Percentiles rank a stretch among this genome's conserved stretches.
These are phyloP conservation scores for Scaptomyza caliginosa DNA, from an alignment of 2,888 invertebrate species.

Conservation along the genomic window DNA sequence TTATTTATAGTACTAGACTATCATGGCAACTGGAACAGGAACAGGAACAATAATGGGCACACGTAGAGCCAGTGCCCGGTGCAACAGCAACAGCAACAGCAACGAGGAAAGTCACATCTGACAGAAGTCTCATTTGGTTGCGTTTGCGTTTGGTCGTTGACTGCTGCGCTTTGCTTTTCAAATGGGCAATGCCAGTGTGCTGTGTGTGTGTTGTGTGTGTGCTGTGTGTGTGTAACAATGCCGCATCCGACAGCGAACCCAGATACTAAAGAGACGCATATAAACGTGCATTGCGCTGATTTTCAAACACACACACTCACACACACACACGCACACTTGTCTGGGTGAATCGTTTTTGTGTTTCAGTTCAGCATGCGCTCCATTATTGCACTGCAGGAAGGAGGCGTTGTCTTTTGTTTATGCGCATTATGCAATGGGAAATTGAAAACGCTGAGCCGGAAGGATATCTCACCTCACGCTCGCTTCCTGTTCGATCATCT, in stretches of 20 bases:
- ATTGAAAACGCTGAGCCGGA: constrained; percentile 48
- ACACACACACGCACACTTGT: not conserved
- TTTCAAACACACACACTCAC: constrained; percentile 14
- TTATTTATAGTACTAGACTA: constrained; percentile 4
- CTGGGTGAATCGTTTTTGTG: not conserved
- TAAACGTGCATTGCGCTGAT: constrained; percentile 48
- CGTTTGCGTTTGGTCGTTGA: constrained; percentile 30
- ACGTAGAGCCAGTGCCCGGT: constrained; percentile 18
- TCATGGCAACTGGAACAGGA: constrained; percentile 7
- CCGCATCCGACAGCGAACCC: constrained; percentile 45
- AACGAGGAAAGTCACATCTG: constrained; percentile 24
- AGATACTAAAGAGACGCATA: constrained; percentile 27
- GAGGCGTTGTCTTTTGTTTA: constrained; percentile 36
- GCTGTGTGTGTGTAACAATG: constrained; percentile 44
- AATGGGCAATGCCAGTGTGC: constrained; percentile 23
- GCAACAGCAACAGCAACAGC: constrained; percentile 15
- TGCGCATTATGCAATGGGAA: constrained; percentile 30
- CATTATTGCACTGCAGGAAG: constrained; percentile 29
- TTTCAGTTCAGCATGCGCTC: constrained; percentile 14
- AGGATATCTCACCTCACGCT: constrained; percentile 26
- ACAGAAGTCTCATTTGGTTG: constrained; percentile 39
- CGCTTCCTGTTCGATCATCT: constrained; percentile 6
- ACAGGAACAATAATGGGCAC: constrained; percentile 16
- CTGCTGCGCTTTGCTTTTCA: constrained; percentile 26
- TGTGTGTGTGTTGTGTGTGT: constrained; percentile 1